Percentiles rank a stretch among this genome's conserved stretches.
These are phyloP conservation scores for Machaerirhynchus nigripectus DNA, from an alignment of 2,113 vertebrate genomes.

Conservation along the genomic window DNA sequence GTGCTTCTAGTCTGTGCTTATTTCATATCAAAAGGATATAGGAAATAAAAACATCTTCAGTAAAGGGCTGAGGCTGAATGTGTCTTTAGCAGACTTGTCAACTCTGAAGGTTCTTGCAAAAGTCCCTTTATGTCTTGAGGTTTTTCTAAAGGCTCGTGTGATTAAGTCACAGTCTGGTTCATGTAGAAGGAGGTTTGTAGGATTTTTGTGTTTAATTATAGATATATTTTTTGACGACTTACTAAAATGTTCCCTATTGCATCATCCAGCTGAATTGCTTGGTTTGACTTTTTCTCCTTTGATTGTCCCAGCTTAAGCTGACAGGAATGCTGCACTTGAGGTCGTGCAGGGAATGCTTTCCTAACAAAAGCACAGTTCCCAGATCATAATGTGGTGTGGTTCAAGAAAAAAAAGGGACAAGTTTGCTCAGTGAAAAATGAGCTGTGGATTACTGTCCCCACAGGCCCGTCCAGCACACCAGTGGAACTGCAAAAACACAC, in stretches of 20 bases:
- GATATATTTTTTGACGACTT: background rate
- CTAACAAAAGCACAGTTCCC: background rate
- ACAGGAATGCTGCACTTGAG: background rate
- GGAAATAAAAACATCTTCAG: background rate
- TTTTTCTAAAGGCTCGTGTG: background rate
- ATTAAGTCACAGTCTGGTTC: background rate
- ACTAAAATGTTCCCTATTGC: background rate
- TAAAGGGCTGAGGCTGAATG: background rate
- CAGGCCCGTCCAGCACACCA: background rate
- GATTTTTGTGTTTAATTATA: background rate
- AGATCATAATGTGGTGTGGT: background rate
- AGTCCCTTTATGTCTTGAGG: background rate
- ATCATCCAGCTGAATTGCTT: background rate
- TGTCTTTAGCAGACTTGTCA: background rate
- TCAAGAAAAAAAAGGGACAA: background rate
- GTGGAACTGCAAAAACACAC: background rate
- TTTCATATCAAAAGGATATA: background rate
- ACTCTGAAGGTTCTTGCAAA: background rate
- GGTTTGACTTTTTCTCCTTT: background rate
- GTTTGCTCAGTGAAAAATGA: background rate
- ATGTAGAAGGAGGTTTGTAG: background rate
- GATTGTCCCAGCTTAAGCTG: background rate
- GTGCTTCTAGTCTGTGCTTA: background rate
- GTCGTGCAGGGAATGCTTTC: background rate
- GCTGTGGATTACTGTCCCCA: background rate